Base-by-base conservation (phyloP, 2,888 invertebrate genomes). In the Subacronicta megacephala region DNA sequence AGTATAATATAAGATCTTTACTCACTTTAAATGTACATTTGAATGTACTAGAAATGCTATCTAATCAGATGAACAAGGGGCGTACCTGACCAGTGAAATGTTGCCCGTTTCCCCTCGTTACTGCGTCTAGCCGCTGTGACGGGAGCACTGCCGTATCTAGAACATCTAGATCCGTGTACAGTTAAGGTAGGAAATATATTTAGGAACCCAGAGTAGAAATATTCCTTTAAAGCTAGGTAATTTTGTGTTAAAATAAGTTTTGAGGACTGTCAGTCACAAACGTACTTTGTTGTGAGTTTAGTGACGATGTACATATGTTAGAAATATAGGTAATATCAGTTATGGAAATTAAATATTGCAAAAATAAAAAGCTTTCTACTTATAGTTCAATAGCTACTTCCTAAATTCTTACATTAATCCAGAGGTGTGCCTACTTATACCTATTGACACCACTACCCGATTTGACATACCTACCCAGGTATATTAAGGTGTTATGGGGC, bases 111-210 rank as follows among this genome's bases (percentile, higher is more conserved):
- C 87, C 87, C 84, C 81, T 88, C 73, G 87, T 90, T 90, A 90
- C 80, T 61, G 81, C 73, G 78, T 75, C 84, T 84, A 88, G 85
- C 85, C 88, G 87, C 89, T 85, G 92, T 90, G 90, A 90, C 91
- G 90, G 90, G 83, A 87, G 90, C 86, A 54, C 57, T 64, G 72
- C 59, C 59, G 55, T 87, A 84, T 85, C 86, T 80, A 82, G 79
- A 60, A 53, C 54, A 82, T 84, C 79, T 80, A 82, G 75, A 81
- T 80, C 73, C 64, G 50, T 58, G 63, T 49, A 45, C 61, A 72
- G 56, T 63, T 65, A 68, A 31, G 26, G 45, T 58, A 54, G 44
- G 53, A 44, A 62, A 62, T 61, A 56, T 62, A 54, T 54, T 44
- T 38, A 47, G 38, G 18, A 23, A 55, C 29, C 29, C 51, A 53